A percentile compares a stretch with the other conserved stretches of the same genome.
Conservation (phyloP, 2,113 vertebrate species). For the Triplophysa dalaica region DNA sequence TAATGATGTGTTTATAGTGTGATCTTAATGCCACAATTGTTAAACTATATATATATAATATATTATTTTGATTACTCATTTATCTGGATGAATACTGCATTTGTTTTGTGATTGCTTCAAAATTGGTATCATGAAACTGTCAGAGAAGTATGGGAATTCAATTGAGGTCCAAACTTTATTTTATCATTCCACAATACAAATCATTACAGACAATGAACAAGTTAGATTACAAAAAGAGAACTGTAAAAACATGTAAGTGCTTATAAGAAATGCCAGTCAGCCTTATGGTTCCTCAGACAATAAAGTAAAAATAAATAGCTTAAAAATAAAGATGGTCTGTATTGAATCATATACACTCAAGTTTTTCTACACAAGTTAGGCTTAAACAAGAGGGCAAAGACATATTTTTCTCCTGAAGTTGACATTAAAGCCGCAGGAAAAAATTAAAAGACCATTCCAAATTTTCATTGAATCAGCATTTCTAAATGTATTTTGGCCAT, state of each 20-base stretch:
- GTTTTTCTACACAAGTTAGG: slow-evolving; percentile 40
- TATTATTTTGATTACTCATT: too few species aligned
- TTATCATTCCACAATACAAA: slow-evolving; percentile 32
- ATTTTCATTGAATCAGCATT: too few species aligned
- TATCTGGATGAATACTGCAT: not conserved
- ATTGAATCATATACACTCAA: slow-evolving; percentile 54
- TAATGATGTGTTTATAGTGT: too few species aligned
- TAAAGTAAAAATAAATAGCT: slow-evolving; percentile 55
- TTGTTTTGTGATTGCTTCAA: not conserved
- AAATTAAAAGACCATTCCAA: too few species aligned
- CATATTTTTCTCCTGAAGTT: slow-evolving; percentile 19
- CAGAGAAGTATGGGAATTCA: not conserved
- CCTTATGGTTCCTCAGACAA: slow-evolving; percentile 33
- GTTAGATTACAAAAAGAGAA: slow-evolving; percentile 29
- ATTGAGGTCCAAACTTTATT: slow-evolving; percentile 37
- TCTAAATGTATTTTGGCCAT: too few species aligned
- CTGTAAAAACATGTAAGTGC: slow-evolving; percentile 40
- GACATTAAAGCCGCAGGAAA: not conserved
- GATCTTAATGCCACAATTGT: too few species aligned
- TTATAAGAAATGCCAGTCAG: slow-evolving; percentile 32
- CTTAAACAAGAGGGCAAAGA: slow-evolving; percentile 7
- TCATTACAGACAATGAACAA: slow-evolving; percentile 37
- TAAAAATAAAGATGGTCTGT: slow-evolving; percentile 42
- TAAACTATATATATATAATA: too few species aligned
- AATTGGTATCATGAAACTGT: not conserved